These are phyloP conservation scores for Lithobates pipiens DNA, from an alignment of 2,797 vertebrate species.

Conservation along the genomic window DNA sequence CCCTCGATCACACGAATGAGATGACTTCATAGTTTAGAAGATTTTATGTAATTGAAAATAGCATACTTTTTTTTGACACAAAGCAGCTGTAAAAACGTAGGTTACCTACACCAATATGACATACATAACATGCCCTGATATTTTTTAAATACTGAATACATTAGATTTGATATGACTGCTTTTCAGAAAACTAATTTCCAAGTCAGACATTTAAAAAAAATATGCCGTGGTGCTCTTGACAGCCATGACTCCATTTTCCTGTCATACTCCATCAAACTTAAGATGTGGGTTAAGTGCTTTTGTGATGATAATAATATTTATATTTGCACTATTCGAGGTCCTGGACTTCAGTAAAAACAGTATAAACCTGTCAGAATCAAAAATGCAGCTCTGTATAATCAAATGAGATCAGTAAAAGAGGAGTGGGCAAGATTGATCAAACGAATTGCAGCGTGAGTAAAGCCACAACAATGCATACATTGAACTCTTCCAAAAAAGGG, in stretches of 20 bases:
- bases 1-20: background rate
- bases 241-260: slow-evolving; percentile 17
- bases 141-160: background rate
- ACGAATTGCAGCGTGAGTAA: slow-evolving; percentile 46
- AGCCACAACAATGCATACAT: slow-evolving; percentile 52
- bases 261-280: background rate
- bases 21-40: background rate
- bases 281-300: slow-evolving; percentile 16
- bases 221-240: background rate
- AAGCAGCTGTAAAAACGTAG: background rate
- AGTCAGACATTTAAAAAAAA: background rate
- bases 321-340: slow-evolving; percentile 4
- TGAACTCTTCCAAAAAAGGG: slow-evolving; percentile 37
- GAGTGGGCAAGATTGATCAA: slow-evolving; percentile 32
- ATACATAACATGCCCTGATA: background rate
- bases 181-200: background rate
- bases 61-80: background rate
- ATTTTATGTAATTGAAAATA: background rate
- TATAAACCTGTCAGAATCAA: slow-evolving; percentile 34
- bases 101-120: background rate
- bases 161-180: background rate
- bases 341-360: slow-evolving; percentile 14
- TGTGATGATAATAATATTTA: slow-evolving; percentile 22
- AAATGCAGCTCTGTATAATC: slow-evolving; percentile 27
- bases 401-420: slow-evolving; percentile 33